These are phyloP conservation scores for Macrochelys suwanniensis DNA, from an alignment of 2,797 vertebrate genomes.

Conservation along the genomic window DNA sequence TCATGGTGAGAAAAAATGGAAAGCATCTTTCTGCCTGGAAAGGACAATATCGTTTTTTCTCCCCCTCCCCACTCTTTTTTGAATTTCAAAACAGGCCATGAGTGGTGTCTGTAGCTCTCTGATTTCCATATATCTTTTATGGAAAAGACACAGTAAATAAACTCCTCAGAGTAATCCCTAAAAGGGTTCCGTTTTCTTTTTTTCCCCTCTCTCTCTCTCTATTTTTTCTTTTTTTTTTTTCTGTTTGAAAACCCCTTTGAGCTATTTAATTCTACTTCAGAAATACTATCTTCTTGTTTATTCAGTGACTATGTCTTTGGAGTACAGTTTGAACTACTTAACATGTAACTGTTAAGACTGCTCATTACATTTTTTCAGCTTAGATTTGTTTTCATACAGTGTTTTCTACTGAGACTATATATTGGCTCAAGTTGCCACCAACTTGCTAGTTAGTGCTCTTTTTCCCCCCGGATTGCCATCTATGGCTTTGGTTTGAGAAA, in stretches of 20 bases:
- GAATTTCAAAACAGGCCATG: constrained; percentile 98
- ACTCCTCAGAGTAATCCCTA: constrained; percentile 97
- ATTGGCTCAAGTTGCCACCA: constrained; percentile 61
- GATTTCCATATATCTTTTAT: constrained; percentile 99
- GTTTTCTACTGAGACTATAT: constrained; percentile 69
- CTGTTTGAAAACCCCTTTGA: constrained; percentile 91
- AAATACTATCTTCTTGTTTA: constrained; percentile 93
- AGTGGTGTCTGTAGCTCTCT: constrained; percentile 95
- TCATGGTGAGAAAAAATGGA: constrained; percentile 96
- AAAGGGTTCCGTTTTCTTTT: constrained; percentile 90
- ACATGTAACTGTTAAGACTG: constrained; percentile 89
- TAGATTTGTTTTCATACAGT: constrained; percentile 76
- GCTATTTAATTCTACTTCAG: constrained; percentile 98
- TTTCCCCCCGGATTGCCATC: constrained; percentile 28
- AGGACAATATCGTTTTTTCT: constrained; percentile 94
- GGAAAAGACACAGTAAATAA: constrained; percentile 96
- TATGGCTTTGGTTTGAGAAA: constrained; percentile 54
- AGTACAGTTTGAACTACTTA: constrained; percentile 88
- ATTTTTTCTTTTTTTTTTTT: constrained; percentile 46
- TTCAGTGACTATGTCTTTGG: constrained; percentile 87
- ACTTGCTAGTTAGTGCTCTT: constrained; percentile 22
- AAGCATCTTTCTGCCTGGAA: constrained; percentile 94
- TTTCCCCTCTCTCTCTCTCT: not conserved
- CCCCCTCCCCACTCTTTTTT: constrained; percentile 86
- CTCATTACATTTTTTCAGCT: constrained; percentile 86